These are phyloP conservation scores for Rhingia campestris DNA, from an alignment of 2,888 invertebrate genomes.

Conservation along the genomic window DNA sequence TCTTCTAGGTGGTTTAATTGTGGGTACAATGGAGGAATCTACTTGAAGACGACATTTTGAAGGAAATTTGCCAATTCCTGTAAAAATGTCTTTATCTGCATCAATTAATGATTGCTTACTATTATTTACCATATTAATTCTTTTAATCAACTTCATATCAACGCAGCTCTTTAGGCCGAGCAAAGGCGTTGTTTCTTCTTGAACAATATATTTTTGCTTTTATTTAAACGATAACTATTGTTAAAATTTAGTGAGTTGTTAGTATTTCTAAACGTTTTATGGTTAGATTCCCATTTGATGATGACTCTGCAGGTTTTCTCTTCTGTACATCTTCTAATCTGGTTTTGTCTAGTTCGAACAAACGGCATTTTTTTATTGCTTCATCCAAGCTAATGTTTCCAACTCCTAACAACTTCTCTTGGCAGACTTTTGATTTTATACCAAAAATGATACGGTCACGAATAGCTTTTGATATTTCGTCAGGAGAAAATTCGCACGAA, in stretches of 20 bases:
- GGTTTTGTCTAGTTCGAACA: slow-evolving; percentile 26
- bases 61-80: no score
- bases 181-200: no score
- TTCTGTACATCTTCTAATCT: slow-evolving; percentile 25
- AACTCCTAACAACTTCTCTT: slow-evolving; percentile 7
- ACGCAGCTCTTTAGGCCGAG: no score
- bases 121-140: no score
- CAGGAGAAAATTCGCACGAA: no score
- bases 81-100: no score
- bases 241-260: slow-evolving; percentile 7
- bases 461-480: slow-evolving; percentile 2
- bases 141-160: no score
- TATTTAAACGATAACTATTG: slow-evolving; percentile 11
- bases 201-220: no score
- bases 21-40: no score
- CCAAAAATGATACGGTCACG: slow-evolving; percentile 11
- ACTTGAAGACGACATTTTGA: no score
- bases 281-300: slow-evolving; percentile 21
- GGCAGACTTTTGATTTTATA: slow-evolving; percentile 7
- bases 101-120: no score
- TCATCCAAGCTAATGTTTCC: slow-evolving; percentile 15
- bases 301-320: slow-evolving; percentile 10
- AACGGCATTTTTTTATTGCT: slow-evolving; percentile 9
- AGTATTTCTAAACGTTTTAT: slow-evolving; percentile 4
- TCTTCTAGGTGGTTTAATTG: no score